Percentiles rank a stretch among this genome's conserved stretches.
These are phyloP conservation scores for Cheilinus undulatus DNA, from an alignment of 2,113 vertebrate genomes.

Conservation along the genomic window DNA sequence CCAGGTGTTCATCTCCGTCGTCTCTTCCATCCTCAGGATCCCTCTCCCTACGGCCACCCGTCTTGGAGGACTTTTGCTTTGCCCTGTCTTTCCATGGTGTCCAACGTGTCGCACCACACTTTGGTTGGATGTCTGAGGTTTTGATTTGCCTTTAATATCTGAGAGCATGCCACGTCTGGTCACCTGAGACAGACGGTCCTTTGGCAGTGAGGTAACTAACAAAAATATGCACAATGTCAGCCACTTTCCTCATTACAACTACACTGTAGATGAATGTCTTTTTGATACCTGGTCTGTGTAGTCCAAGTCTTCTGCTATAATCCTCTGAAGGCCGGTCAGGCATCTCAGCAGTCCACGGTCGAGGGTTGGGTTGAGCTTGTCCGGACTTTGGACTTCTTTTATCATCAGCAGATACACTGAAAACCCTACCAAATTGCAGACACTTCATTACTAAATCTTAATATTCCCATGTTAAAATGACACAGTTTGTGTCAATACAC, in stretches of 20 bases:
- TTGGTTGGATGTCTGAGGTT: constrained; percentile 13
- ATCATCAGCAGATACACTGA: constrained; percentile 51
- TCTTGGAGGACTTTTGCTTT: constrained; percentile 13
- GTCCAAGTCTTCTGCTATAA: constrained; percentile 66
- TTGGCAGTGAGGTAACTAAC: constrained; percentile 75
- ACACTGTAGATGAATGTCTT: background rate
- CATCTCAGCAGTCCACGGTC: constrained; percentile 48
- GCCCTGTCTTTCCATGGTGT: constrained; percentile 6
- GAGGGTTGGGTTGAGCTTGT: constrained; percentile 27
- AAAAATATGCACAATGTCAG: background rate
- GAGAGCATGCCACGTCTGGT: constrained; percentile 80
- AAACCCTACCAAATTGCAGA: constrained; percentile 66
- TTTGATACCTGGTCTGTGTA: constrained; percentile 78
- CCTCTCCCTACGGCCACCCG: constrained; percentile 15
- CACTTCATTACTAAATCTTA: background rate
- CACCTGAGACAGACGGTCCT: constrained; percentile 79
- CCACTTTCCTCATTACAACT: background rate
- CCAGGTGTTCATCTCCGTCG: constrained; percentile 81
- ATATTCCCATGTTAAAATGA: background rate
- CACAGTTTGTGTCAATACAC: background rate
- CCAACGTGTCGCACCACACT: constrained; percentile 8
- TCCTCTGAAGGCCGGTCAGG: constrained; percentile 37
- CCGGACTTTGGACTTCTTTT: constrained; percentile 48
- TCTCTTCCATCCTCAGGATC: constrained; percentile 56
- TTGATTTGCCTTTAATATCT: constrained; percentile 41